These are phyloP conservation scores for Hirudinaria manillensis DNA, from an alignment of 2,888 invertebrate genomes.

Conservation along the genomic window DNA sequence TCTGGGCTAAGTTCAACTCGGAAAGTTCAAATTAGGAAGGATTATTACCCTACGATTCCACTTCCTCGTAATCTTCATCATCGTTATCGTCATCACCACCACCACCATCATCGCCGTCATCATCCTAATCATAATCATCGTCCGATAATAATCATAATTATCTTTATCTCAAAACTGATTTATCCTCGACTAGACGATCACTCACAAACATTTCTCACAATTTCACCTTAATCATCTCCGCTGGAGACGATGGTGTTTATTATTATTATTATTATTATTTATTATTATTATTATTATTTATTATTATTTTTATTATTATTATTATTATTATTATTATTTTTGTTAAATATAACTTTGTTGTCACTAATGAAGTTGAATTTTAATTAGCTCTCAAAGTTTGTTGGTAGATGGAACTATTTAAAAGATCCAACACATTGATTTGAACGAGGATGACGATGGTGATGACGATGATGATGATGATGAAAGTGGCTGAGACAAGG, in stretches of 20 bases:
- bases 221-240: constrained; percentile 4
- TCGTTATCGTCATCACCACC: constrained; percentile 14
- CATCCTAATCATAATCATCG: constrained; percentile 6
- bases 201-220: not conserved
- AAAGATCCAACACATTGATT: not conserved
- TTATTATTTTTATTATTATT: too few species aligned
- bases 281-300: too few species aligned
- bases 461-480: not conserved
- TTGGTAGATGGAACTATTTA: too few species aligned
- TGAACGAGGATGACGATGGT: not conserved
- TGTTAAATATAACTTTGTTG: too few species aligned
- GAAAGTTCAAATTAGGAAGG: too few species aligned
- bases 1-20: too few species aligned
- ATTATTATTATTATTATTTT: too few species aligned
- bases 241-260: not conserved
- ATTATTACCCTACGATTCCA: not conserved
- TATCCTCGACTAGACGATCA: not conserved
- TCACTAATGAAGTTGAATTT: too few species aligned
- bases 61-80: constrained; percentile 11
- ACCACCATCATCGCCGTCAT: not conserved
- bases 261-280: not conserved
- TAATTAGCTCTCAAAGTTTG: too few species aligned
- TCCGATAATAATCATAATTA: not conserved
- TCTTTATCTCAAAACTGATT: not conserved
- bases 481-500: not conserved